A percentile compares a stretch with the other conserved stretches of the same genome.
These are phyloP conservation scores for Myzus persicae DNA, from an alignment of 1,140 invertebrate species.

Conservation along the genomic window DNA sequence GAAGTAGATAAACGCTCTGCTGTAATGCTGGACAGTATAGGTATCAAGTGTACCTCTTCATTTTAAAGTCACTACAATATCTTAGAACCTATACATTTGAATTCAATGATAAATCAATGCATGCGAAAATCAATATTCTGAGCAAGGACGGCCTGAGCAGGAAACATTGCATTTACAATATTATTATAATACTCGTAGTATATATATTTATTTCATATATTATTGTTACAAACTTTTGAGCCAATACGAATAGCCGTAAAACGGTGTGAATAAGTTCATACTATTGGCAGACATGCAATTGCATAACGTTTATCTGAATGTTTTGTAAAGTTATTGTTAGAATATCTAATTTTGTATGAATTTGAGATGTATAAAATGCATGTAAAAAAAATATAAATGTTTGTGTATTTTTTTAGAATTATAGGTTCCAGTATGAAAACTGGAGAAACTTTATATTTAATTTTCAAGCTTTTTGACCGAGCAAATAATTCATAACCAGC, in stretches of 20 bases:
- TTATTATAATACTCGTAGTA: neutral
- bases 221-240: neutral
- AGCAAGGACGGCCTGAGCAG: no score
- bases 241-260: no score
- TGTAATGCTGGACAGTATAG: neutral
- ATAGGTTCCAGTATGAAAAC: no score
- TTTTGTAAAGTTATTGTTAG: neutral
- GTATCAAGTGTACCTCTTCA: neutral
- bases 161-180: neutral
- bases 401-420: no score
- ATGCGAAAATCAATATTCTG: neutral
- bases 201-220: neutral
- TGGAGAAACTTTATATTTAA: no score
- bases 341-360: no score
- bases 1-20: neutral
- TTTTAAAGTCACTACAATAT: neutral
- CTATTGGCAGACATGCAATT: no score
- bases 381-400: no score
- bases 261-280: no score
- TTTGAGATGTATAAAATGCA: no score
- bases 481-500: no score
- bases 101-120: neutral
- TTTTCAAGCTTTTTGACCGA: no score
- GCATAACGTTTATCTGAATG: neutral
- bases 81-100: neutral